Base-by-base conservation (phyloP, 2,888 invertebrate genomes). In the Drosophila mimica region DNA sequence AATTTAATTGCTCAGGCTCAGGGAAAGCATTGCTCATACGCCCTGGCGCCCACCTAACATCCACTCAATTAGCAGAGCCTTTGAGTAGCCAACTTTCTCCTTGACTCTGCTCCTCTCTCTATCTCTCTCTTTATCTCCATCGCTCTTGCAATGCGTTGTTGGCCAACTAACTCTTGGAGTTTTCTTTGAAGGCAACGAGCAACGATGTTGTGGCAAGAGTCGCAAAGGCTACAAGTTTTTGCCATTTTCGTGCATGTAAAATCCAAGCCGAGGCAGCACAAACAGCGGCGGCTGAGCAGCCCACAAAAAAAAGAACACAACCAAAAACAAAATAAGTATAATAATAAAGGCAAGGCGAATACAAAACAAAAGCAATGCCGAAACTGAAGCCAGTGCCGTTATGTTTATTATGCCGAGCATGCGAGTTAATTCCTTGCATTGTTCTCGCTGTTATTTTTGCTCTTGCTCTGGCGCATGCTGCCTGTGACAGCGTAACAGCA, bases 351-450 rank as follows among this genome's bases (percentile, higher is more conserved):
- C 51, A 57, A 74, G 15, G 46, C 46, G 25, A 25, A 25, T 15
- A 54, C 38, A 53, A 56, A 74, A 67, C 61, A 57, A 60, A 56
- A 63, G 67, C 60, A 62, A 58, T 68, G 56, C 48, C 43, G 51
- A 63, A 49, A 25, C 43, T 43, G 58, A 66, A 46, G 33, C 28
- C 54, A 33, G 40, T 57, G 46, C 51, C 72, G 80, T 82, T 88
- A 88, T 88, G 83, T 88, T 85, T 88, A 86, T 85, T 80, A 86
- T 85, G 85, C 86, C 78, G 78, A 74, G 88, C 86, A 88, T 88
- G 85, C 86, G 86, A 81, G 86, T 83, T 85, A 83, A 88, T 88
- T 88, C 81, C 54, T 73, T 57, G 72, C 68, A 73, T 73, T 84
- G 84, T 74, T 82, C 57, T 57, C 61, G 48, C 46, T 36, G 5